These are phyloP conservation scores for Suncus etruscus DNA, from an alignment of 2,113 vertebrate genomes.

Conservation along the genomic window DNA sequence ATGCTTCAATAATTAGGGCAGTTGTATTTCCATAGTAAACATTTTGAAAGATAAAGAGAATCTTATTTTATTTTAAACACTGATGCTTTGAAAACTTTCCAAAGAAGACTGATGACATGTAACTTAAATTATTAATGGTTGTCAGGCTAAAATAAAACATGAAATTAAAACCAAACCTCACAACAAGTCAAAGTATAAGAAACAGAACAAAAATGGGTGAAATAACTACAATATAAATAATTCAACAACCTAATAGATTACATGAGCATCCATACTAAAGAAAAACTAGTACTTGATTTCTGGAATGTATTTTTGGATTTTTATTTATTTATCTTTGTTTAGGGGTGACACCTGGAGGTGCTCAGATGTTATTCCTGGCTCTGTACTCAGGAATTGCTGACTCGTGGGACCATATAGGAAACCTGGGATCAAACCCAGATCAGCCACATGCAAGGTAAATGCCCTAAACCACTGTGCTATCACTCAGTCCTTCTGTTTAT, in stretches of 20 bases:
- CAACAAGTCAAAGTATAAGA: slow-evolving; percentile 51
- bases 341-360: too few species aligned
- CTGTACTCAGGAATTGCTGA: too few species aligned
- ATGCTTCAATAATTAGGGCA: background rate
- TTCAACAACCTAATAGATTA: slow-evolving; percentile 68
- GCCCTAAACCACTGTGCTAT: too few species aligned
- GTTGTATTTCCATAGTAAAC: background rate
- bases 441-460: too few species aligned
- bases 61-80: slow-evolving; percentile 9
- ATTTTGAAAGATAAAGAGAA: background rate
- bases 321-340: background rate
- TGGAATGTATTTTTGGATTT: slow-evolving; percentile 7
- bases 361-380: too few species aligned
- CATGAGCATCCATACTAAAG: background rate
- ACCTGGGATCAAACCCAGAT: too few species aligned
- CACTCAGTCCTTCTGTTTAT: too few species aligned
- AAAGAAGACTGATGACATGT: slow-evolving; percentile 8
- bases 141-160: slow-evolving; percentile 61
- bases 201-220: slow-evolving; percentile 56
- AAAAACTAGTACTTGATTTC: slow-evolving; percentile 5
- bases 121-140: slow-evolving; percentile 62
- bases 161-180: slow-evolving; percentile 55
- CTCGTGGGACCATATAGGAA: too few species aligned
- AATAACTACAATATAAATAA: slow-evolving; percentile 75
- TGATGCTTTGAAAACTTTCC: slow-evolving; percentile 52